Evolutionary conservation across 2,113 vertebrate genomes (phyloP), one percentile per base, ranked within the genome.

Genomic region (Oryzias melastigma): DNA sequence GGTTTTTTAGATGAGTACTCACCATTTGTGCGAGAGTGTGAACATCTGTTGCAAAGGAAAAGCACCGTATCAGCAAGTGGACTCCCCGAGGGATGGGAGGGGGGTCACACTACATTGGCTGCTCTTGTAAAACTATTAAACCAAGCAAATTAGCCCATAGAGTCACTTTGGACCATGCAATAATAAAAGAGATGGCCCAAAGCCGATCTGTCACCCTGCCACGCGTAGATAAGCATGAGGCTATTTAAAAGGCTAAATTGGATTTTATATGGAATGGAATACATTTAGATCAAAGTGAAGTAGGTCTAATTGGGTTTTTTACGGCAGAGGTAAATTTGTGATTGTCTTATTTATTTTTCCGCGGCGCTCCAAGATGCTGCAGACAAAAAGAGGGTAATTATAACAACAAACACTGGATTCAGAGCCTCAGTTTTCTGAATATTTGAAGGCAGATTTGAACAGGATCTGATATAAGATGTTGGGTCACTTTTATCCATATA

Each of bases 91-190:
- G 58, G 58, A 71, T 60, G 55, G 24, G 57, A 52, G 24, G 46
- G 14, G 35, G 66, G 64, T 51, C 64, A 78, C 24, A 14, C 51
- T 24, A 15, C 48, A 48, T 42, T 60, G 68, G 43, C 50, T 56
- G 56, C 48, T 63, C 61, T 41, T 67, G 65, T 63, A 73, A 75
- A 77, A 57, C 62, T 35, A 81, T 79, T 71, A 79, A 80, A 77
- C 70, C 65, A 57, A 42, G 24, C 20, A 72, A 77, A 84, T 80
- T 47, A 67, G 43, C 48, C 58, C 15, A 18, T 18, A 15, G 43
- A 44, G 71, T 62, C 61, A 58, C 22, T 25, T 20, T 65, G 68
- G 66, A 76, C 54, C 25, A 10, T 3, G 52, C n/a, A 5, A 24
- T 70, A 60, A 73, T 70, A 62, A 55, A 70, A 65, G 60, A 71